Conservation (phyloP, 2,113 vertebrate species). For the Mugil cephalus region DNA sequence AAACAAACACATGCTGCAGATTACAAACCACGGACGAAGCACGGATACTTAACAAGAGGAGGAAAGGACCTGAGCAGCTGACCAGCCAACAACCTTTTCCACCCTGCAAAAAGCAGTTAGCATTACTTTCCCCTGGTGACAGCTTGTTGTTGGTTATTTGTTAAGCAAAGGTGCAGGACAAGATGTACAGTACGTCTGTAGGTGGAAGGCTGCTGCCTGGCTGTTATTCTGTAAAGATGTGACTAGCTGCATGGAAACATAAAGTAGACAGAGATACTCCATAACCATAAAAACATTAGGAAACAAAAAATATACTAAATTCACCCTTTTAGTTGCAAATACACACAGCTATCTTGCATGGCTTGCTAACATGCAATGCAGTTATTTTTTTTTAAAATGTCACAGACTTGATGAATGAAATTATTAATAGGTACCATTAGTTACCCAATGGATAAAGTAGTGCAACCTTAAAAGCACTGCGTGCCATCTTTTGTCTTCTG, state of each 20-base stretch:
- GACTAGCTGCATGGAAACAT: neutral
- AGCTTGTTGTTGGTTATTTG: neutral
- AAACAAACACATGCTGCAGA: neutral
- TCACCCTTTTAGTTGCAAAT: too few relatives aligned
- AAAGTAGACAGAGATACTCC: neutral
- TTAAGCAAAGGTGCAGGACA: neutral
- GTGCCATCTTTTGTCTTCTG: slow-evolving; percentile 3
- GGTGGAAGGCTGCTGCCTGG: neutral
- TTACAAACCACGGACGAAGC: neutral
- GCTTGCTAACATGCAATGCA: too few relatives aligned
- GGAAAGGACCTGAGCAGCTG: neutral
- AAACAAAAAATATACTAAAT: slow-evolving; percentile 5
- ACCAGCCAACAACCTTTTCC: neutral
- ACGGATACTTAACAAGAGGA: neutral
- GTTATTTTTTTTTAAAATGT: neutral
- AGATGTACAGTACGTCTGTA: neutral
- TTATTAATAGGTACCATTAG: slow-evolving; percentile 14
- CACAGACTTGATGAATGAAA: slow-evolving; percentile 22
- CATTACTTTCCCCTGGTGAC: neutral
- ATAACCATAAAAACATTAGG: neutral
- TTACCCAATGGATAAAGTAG: slow-evolving; percentile 6
- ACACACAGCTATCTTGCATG: too few relatives aligned
- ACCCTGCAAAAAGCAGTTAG: neutral
- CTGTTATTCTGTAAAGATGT: neutral
- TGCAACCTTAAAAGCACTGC: neutral